phyloP scores from a whole-genome alignment of 1,140 invertebrate species.

The Sitodiplosis mosellana region DNA sequence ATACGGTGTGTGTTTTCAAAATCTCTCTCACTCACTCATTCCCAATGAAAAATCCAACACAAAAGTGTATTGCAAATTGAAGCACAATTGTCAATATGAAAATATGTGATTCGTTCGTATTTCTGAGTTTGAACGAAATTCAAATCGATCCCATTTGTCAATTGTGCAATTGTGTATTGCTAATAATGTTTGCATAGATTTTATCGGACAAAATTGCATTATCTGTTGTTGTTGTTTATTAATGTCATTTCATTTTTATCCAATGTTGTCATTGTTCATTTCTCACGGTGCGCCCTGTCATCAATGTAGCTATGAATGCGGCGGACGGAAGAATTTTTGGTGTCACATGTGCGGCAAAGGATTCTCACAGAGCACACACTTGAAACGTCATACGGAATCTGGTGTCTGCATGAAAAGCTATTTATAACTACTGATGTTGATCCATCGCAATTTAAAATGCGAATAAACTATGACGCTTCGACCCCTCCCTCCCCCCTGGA shows the following conservation, averaged over 20 bases:
- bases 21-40: too few species aligned
- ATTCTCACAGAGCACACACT: constrained; percentile 27
- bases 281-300: too few species aligned
- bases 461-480: neutral
- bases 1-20: constrained; percentile 17
- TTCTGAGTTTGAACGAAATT: neutral
- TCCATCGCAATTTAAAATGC: neutral
- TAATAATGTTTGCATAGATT: too few species aligned
- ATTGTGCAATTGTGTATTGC: neutral
- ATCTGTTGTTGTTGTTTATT: too few species aligned
- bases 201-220: too few species aligned
- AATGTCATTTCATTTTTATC: neutral
- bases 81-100: too few species aligned
- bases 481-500: too few species aligned
- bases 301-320: constrained; percentile 26
- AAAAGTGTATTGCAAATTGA: too few species aligned
- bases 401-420: constrained; percentile 28
- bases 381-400: constrained; percentile 26
- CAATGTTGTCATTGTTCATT: neutral
- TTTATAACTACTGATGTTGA: constrained; percentile 15
- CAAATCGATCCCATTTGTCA: neutral
- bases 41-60: too few species aligned
- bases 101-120: too few species aligned
- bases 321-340: constrained; percentile 28
- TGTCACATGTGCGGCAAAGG: constrained; percentile 28